These are phyloP conservation scores for Trematomus bernacchii DNA, from an alignment of 2,797 vertebrate species.

Conservation along the genomic window DNA sequence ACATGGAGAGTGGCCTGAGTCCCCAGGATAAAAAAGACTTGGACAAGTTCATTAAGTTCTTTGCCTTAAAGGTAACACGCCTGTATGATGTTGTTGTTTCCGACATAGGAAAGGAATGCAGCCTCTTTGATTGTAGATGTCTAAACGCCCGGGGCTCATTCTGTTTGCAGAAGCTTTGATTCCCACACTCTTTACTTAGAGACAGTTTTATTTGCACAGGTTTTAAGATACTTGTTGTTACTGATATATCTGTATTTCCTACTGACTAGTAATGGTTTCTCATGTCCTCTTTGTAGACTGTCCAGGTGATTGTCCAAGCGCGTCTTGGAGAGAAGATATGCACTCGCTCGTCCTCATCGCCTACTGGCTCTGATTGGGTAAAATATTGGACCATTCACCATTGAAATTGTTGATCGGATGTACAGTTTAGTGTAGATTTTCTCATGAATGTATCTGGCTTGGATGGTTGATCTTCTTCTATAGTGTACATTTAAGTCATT, in stretches of 20 bases:
- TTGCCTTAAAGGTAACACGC: slow-evolving; percentile 93
- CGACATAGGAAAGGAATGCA: not conserved
- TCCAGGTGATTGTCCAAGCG: slow-evolving; percentile 98
- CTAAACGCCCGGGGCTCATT: not conserved
- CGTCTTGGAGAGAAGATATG: slow-evolving; percentile 98
- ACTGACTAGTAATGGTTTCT: not conserved
- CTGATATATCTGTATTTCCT: not conserved
- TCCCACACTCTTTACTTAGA: too few relatives aligned
- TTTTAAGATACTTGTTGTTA: not conserved
- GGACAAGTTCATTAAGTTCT: slow-evolving; percentile 99
- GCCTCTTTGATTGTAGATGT: not conserved
- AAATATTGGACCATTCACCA: slow-evolving; percentile 35
- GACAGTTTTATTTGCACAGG: too few relatives aligned
- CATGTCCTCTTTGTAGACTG: slow-evolving; percentile 83
- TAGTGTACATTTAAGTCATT: not conserved
- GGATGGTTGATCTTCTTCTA: too few relatives aligned
- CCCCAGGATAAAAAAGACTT: slow-evolving; percentile 98
- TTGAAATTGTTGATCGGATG: not conserved
- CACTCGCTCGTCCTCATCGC: slow-evolving; percentile 95
- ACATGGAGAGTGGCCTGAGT: slow-evolving; percentile 97
- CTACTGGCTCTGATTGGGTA: slow-evolving; percentile 99
- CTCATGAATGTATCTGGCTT: too few relatives aligned
- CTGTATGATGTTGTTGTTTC: accelerated
- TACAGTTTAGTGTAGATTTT: not conserved
- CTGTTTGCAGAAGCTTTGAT: not conserved